A percentile compares a stretch with the other conserved stretches of the same genome.
phyloP scores from a whole-genome alignment of 2,113 vertebrate species.

The Porphyrio hochstetteri region DNA sequence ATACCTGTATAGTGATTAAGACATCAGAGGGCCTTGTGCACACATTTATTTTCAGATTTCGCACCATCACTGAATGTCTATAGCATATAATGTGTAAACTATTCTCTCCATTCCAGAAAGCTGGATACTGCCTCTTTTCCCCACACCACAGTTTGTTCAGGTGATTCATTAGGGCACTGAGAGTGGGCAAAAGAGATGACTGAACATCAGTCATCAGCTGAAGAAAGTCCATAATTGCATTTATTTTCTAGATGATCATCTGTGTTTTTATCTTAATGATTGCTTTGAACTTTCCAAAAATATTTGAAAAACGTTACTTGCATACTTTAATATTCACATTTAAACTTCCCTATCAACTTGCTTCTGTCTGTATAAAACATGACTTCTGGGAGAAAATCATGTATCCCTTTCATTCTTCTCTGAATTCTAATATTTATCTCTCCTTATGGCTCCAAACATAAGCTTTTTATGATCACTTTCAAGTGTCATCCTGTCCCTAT shows the following conservation, averaged over 20 bases:
- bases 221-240: neutral
- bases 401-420: neutral
- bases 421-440: neutral
- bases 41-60: neutral
- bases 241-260: neutral
- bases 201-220: neutral
- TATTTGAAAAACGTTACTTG: neutral
- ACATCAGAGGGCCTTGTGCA: neutral
- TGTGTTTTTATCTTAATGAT: neutral
- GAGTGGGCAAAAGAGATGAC: neutral
- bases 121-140: neutral
- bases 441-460: neutral
- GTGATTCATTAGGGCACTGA: neutral
- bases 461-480: neutral
- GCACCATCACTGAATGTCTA: neutral
- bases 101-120: neutral
- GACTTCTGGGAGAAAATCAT: neutral
- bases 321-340: neutral
- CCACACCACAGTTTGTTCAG: neutral
- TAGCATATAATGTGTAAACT: neutral
- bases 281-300: neutral
- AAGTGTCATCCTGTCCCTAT: fast-evolving
- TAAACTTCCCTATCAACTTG: neutral
- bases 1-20: neutral
- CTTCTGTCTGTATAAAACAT: neutral